Percentiles rank a stretch among this genome's conserved stretches.
Conservation (phyloP, 1,140 invertebrate species). For the Brachystomella parvula region DNA sequence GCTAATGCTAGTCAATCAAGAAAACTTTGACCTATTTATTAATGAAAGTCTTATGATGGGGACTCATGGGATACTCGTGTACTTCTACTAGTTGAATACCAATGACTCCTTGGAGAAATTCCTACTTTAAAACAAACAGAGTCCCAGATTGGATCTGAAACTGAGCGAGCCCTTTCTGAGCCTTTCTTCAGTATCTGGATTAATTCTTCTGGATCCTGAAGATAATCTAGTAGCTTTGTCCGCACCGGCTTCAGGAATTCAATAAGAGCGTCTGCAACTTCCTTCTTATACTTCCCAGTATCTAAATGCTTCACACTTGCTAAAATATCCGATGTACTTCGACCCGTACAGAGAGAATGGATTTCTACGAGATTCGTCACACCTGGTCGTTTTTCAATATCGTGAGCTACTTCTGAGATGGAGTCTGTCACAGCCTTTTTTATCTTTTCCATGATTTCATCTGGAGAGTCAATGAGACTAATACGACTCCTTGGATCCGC, state of each 20-base stretch:
- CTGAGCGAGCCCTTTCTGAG: conserved; percentile 55
- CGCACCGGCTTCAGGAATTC: conserved; percentile 66
- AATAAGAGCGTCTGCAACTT: conserved; percentile 64
- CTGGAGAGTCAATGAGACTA: conserved; percentile 68
- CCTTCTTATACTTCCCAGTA: conserved; percentile 71
- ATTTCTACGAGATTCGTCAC: conserved; percentile 82
- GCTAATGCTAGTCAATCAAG: no score
- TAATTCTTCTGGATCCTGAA: conserved; percentile 58
- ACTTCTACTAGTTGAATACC: background rate
- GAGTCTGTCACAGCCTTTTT: conserved; percentile 90
- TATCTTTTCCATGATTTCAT: conserved; percentile 68
- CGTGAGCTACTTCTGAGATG: conserved; percentile 71
- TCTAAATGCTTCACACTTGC: conserved; percentile 50
- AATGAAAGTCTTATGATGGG: background rate
- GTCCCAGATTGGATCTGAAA: conserved; percentile 59
- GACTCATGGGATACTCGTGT: background rate
- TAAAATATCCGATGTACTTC: conserved; percentile 62
- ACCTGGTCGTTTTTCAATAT: conserved; percentile 67
- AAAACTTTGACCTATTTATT: background rate
- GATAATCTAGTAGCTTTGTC: conserved; percentile 50
- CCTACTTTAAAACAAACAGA: conserved; percentile 62
- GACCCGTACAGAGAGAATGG: conserved; percentile 64
- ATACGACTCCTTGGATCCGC: conserved; percentile 66
- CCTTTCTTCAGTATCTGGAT: conserved; percentile 59
- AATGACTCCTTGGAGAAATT: conserved; percentile 38